These are phyloP conservation scores for Drosophila peninsularis DNA, from an alignment of 2,888 invertebrate species.

Conservation along the genomic window DNA sequence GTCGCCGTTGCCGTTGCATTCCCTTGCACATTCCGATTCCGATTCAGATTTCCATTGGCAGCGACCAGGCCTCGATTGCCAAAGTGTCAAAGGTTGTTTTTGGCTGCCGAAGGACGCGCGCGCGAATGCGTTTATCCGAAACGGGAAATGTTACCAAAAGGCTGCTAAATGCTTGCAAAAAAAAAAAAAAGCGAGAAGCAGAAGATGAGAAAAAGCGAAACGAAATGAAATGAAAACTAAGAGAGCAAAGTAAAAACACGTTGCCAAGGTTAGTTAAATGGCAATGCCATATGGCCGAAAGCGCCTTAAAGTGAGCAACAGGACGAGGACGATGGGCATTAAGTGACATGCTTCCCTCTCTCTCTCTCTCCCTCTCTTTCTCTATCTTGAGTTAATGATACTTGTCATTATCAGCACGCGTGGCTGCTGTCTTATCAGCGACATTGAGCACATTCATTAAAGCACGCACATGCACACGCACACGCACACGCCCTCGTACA, in stretches of 20 bases:
- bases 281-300: constrained; percentile 43
- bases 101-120: constrained; percentile 58
- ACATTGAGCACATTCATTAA: constrained; percentile 70
- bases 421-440: constrained; percentile 46
- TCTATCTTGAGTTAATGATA: constrained; percentile 64
- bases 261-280: constrained; percentile 62
- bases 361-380: constrained; percentile 1
- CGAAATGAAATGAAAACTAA: constrained; percentile 13
- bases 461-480: constrained; percentile 44
- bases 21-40: constrained; percentile 13
- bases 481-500: not conserved
- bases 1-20: not conserved
- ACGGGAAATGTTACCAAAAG: constrained; percentile 72
- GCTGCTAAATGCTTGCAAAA: constrained; percentile 33
- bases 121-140: constrained; percentile 69
- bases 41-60: constrained; percentile 25
- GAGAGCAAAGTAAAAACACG: constrained; percentile 19
- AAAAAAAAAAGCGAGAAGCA: constrained; percentile 14
- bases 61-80: constrained; percentile 45
- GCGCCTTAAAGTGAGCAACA: constrained; percentile 66
- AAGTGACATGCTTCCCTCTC: constrained; percentile 43
- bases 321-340: constrained; percentile 26
- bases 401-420: constrained; percentile 70
- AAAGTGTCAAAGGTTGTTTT: constrained; percentile 76
- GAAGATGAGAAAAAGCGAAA: not conserved